These are phyloP conservation scores for Numenius phaeopus DNA, from an alignment of 2,797 vertebrate species.

Conservation along the genomic window DNA sequence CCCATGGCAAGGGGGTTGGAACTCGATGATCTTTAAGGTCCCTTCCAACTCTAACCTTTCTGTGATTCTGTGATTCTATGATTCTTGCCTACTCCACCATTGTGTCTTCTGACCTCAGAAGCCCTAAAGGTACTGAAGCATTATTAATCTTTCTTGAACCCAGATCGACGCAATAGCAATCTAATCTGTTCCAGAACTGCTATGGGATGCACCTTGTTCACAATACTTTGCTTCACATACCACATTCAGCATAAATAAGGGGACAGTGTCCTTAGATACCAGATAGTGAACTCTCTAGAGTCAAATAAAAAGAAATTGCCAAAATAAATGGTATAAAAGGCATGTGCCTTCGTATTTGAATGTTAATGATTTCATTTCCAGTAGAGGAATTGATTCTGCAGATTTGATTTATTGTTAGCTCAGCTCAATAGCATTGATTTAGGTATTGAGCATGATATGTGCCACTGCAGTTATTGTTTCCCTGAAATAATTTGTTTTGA, in stretches of 20 bases:
- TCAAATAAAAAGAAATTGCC: not conserved
- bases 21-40: no score
- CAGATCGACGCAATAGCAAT: not conserved
- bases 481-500: slow-evolving; percentile 46
- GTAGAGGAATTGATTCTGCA: not conserved
- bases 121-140: not conserved
- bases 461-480: slow-evolving; percentile 12
- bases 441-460: not conserved
- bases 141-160: not conserved
- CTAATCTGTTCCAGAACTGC: not conserved
- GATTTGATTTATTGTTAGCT: slow-evolving; percentile 12
- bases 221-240: not conserved
- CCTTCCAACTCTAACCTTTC: no score
- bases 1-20: no score
- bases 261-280: not conserved
- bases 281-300: not conserved
- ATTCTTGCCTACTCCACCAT: not conserved
- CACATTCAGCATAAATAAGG: not conserved
- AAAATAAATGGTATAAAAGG: not conserved
- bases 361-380: slow-evolving; percentile 55
- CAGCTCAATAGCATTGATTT: slow-evolving; percentile 44
- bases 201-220: not conserved
- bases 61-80: no score
- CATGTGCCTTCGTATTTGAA: slow-evolving; percentile 9
- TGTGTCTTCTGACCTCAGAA: not conserved